These are phyloP conservation scores for Pantala flavescens DNA, from an alignment of 1,140 invertebrate species.

Conservation along the genomic window DNA sequence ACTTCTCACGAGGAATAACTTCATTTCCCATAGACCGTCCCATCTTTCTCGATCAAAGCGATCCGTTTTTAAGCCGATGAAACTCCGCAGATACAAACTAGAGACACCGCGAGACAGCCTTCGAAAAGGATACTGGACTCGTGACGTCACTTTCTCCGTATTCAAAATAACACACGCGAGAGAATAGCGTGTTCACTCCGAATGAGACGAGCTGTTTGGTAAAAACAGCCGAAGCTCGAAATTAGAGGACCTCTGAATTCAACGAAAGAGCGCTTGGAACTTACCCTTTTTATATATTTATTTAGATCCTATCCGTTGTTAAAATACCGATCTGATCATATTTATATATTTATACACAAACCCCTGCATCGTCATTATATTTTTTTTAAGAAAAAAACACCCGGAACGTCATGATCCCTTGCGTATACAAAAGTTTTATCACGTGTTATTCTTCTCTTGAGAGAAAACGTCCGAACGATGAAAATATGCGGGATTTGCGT, in stretches of 20 bases:
- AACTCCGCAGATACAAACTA: not conserved
- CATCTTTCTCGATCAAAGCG: not conserved
- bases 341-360: not conserved
- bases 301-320: not conserved
- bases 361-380: not conserved
- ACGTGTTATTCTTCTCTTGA: not conserved
- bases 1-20: not conserved
- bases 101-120: not conserved
- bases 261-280: not conserved
- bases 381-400: not conserved
- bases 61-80: not conserved
- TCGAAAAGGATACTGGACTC: not conserved
- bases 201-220: not conserved
- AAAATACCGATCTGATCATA: not conserved
- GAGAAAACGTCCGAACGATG: not conserved
- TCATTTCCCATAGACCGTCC: not conserved
- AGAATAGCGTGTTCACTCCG: not conserved
- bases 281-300: not conserved
- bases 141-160: not conserved
- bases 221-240: not conserved
- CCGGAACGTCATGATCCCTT: not conserved
- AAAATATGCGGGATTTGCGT: not conserved
- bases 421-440: conserved; percentile 10
- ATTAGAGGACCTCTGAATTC: not conserved
- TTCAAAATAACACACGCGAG: not conserved